A percentile compares a stretch with the other conserved stretches of the same genome.
These are phyloP conservation scores for Odontamblyopus lacepedii DNA, from an alignment of 2,797 vertebrate genomes.

Conservation along the genomic window DNA sequence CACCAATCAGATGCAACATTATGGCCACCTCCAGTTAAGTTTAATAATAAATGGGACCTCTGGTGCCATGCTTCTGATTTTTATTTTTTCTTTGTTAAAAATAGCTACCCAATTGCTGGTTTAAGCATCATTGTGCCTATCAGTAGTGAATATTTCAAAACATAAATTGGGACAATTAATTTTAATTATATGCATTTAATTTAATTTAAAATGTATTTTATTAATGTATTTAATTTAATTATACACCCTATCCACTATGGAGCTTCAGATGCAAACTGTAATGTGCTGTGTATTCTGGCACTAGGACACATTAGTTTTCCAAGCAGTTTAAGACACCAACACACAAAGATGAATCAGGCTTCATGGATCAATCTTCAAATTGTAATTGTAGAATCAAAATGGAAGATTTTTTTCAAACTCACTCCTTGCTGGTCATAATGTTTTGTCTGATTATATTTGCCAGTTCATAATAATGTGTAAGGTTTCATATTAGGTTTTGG, in stretches of 20 bases:
- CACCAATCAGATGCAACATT: not conserved
- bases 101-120: not conserved
- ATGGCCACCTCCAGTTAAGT: not conserved
- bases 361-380: not conserved
- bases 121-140: not conserved
- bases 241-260: not conserved
- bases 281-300: not conserved
- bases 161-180: not conserved
- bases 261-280: not conserved
- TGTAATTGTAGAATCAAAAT: not conserved
- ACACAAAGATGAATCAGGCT: not conserved
- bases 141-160: not conserved
- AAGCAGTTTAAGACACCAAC: not conserved
- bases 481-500: slow-evolving; percentile 17
- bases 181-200: not conserved
- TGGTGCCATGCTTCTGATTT: not conserved
- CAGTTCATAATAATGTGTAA: not conserved
- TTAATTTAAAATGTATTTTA: too few relatives aligned
- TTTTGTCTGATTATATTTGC: slow-evolving; percentile 1
- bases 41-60: not conserved
- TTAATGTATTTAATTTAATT: too few relatives aligned
- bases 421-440: slow-evolving; percentile 1
- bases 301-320: not conserved
- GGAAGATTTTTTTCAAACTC: not conserved
- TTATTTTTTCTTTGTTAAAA: not conserved